These are phyloP conservation scores for Acrobasis consociella DNA, from an alignment of 2,888 invertebrate species.

Conservation along the genomic window DNA sequence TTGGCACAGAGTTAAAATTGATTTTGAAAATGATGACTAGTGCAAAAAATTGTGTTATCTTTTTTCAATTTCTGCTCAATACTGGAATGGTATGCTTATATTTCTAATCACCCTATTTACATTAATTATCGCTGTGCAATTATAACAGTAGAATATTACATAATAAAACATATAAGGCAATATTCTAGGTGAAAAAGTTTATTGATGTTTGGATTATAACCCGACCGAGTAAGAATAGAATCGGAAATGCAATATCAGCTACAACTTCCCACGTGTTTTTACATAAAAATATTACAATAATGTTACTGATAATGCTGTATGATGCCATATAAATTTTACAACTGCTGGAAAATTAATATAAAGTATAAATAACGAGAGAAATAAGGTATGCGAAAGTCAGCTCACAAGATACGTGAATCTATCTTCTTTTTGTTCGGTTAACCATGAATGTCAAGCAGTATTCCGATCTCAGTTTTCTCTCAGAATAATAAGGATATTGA, in stretches of 20 bases:
- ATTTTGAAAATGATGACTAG: constrained; percentile 10
- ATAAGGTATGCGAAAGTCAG: constrained; percentile 10
- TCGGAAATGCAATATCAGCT: background rate
- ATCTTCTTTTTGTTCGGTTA: constrained; percentile 47
- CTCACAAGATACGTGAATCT: constrained; percentile 29
- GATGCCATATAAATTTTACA: background rate
- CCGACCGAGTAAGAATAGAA: constrained; percentile 38
- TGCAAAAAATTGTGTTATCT: background rate
- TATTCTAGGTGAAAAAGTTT: constrained; percentile 31
- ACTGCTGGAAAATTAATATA: background rate
- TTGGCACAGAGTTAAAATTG: constrained; percentile 8
- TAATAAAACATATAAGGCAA: background rate
- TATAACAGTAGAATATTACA: background rate
- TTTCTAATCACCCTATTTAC: background rate
- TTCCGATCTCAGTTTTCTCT: constrained; percentile 7
- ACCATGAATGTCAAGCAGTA: constrained; percentile 25
- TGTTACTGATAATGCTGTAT: background rate
- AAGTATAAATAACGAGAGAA: background rate
- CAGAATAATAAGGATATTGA: constrained; percentile 30
- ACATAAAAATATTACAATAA: background rate
- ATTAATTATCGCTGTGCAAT: background rate
- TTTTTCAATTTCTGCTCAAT: no score
- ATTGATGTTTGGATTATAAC: constrained; percentile 63
- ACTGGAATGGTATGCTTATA: no score
- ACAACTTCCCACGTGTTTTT: background rate